Evolutionary conservation across 1,140 invertebrate genomes (phyloP).

Genomic region (Platorchestia sp.): DNA sequence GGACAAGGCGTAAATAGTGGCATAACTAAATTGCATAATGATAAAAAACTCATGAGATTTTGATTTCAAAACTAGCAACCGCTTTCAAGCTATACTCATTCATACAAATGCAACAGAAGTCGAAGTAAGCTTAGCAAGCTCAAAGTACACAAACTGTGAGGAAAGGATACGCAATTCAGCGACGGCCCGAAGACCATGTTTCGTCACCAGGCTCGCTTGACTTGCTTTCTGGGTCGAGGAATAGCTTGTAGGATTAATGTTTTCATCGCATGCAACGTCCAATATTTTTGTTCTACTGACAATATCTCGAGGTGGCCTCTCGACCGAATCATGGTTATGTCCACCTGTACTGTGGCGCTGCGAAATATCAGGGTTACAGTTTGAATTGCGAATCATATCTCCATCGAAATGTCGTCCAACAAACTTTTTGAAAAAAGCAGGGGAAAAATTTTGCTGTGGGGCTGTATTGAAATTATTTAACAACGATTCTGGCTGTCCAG

Average conservation of each 20-base stretch:
- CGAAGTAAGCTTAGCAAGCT: background rate
- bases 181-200: background rate
- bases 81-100: background rate
- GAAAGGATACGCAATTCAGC: constrained; percentile 30
- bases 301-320: background rate
- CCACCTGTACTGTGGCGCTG: background rate
- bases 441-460: background rate
- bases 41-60: background rate
- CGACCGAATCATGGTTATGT: background rate
- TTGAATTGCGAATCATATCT: background rate
- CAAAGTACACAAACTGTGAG: background rate
- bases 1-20: background rate
- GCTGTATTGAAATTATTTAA: background rate
- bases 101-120: background rate
- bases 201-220: background rate
- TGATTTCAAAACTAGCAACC: background rate
- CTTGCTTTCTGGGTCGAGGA: background rate
- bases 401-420: background rate
- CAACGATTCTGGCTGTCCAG: background rate
- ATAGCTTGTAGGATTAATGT: background rate
- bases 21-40: background rate
- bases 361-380: background rate
- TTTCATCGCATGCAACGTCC: background rate
- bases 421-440: background rate
- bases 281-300: background rate